Conservation (phyloP, 2,113 vertebrate species). For the Chlorocebus sabaeus region DNA sequence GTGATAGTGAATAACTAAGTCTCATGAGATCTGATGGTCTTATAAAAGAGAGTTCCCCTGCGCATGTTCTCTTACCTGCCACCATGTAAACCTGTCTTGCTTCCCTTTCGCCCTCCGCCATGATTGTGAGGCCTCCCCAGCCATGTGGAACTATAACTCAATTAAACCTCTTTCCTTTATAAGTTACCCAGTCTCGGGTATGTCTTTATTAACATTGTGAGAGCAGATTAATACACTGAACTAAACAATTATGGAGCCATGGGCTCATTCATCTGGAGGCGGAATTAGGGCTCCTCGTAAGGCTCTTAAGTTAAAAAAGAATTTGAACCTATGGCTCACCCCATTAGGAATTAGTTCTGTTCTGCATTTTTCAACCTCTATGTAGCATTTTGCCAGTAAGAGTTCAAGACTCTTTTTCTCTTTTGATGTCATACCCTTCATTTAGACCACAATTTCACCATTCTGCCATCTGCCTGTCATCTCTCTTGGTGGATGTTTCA, state of each 20-base stretch:
- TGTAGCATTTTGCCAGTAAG: background rate
- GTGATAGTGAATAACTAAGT: too few relatives aligned
- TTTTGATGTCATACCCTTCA: background rate
- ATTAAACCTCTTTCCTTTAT: too few relatives aligned
- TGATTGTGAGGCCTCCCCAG: too few relatives aligned
- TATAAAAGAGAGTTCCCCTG: too few relatives aligned
- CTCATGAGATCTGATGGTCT: too few relatives aligned
- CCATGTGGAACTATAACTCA: too few relatives aligned
- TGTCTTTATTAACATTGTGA: too few relatives aligned
- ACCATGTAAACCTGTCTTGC: too few relatives aligned
- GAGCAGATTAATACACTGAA: too few relatives aligned
- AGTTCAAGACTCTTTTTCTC: background rate
- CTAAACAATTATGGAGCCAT: background rate
- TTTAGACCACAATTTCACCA: background rate
- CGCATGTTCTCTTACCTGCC: too few relatives aligned
- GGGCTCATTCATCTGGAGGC: background rate
- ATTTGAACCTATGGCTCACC: background rate
- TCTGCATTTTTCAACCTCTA: background rate
- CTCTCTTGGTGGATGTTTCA: background rate
- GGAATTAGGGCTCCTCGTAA: background rate
- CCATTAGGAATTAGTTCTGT: background rate
- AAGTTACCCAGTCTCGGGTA: too few relatives aligned
- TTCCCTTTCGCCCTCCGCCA: fast-evolving
- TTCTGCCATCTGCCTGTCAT: background rate
- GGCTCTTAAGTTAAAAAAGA: background rate